Base-by-base conservation (phyloP, 1,140 invertebrate species). In the Gerris buenoi region DNA sequence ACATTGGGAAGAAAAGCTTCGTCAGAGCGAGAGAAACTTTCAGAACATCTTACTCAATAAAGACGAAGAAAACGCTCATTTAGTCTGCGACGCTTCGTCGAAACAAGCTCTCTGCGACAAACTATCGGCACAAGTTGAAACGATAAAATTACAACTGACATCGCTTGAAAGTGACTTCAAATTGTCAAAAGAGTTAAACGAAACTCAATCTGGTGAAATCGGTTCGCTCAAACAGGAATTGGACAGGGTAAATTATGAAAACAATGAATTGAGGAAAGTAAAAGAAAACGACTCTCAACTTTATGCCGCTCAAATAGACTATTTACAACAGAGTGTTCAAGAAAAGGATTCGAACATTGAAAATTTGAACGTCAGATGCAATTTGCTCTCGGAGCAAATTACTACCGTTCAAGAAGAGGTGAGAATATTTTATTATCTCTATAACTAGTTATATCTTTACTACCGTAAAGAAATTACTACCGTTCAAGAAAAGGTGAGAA, bases 21-120 rank as follows among this genome's bases (percentile, higher is more conserved):
- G 33, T 18, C 5, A 46, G 18, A 46, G 18, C 5, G 33, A 67
- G 62, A 56, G 67, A 13, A 65, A 65, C 28, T 66, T 27, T 65
- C 63, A 69, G 61, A 60, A 69, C 23, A 46, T 65, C 29, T 64
- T 69, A 18, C 15, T 71, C 22, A 64, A 66, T 25, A 67, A 70
- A 58, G 65, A 69, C 3, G 66, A 70, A 33, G 72, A 72, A 56
- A 71, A 67, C 27, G 64, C 63, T 2, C 66, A 67, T 62, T 29
- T 71, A n/a, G 67, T 62, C 14, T 61, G 62, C 27, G 65, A 46
- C 2, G 25, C 69, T 25, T 58, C 65, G 15, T 63, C 65, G 5
- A 67, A 68, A 68, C 33, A 46, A 46, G 33, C 33, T 33, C 64
- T 46, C n/a, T 64, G 18, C n/a, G 25, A 22, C 59, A 46, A 46